phyloP scores from a whole-genome alignment of 2,113 vertebrate genomes.

The Oreotragus oreotragus region DNA sequence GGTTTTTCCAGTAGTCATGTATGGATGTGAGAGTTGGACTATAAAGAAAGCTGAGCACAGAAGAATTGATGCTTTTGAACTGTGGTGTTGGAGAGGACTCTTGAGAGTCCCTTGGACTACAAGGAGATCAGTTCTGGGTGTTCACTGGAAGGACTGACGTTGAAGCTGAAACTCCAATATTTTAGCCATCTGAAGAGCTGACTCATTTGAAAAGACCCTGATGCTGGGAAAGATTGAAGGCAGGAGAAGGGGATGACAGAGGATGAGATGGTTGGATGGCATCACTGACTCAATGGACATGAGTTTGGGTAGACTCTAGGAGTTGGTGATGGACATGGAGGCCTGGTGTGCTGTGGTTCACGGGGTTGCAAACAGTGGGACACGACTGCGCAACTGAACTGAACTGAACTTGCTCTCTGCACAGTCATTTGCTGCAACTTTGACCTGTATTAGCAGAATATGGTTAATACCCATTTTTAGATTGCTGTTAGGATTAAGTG shows the following conservation, averaged over 20 bases:
- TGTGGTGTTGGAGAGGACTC: not conserved
- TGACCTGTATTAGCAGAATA: not conserved
- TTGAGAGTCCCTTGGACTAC: not conserved
- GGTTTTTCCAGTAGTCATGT: not conserved
- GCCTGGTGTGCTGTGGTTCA: not conserved
- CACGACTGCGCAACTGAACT: not conserved
- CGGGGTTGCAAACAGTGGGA: not conserved
- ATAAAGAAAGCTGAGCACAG: fast-evolving
- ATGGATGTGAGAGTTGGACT: not conserved
- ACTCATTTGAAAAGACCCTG: too few species aligned
- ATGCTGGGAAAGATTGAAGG: too few species aligned
- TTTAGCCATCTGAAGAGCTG: too few species aligned
- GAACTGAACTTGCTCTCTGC: not conserved
- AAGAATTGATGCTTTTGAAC: not conserved
- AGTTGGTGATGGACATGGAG: not conserved
- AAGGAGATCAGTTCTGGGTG: not conserved
- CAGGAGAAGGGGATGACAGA: too few species aligned
- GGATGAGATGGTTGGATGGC: too few species aligned
- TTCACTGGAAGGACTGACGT: too few species aligned
- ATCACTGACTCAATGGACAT: too few species aligned
- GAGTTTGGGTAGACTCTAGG: not conserved
- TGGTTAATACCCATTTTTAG: not conserved
- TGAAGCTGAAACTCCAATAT: too few species aligned
- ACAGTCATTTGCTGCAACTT: not conserved
- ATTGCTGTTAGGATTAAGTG: not conserved